Evolutionary conservation across 2,888 invertebrate genomes (phyloP).

Genomic region (Cremastinae sp.): DNA sequence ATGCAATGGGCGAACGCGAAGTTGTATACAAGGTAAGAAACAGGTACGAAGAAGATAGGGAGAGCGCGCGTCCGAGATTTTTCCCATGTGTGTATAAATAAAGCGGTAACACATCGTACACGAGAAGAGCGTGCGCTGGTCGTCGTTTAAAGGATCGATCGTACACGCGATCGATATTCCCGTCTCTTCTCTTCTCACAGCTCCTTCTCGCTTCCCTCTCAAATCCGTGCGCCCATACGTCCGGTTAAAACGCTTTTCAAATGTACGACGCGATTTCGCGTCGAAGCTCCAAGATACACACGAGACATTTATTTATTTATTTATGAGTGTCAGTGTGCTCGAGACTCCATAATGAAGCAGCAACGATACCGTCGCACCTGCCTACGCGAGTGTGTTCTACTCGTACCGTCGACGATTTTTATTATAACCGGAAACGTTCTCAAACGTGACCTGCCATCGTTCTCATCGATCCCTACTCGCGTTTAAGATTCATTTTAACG

Average conservation of each 20-base stretch:
- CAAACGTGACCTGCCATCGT: slow-evolving; percentile 69
- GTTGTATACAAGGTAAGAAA: slow-evolving; percentile 19
- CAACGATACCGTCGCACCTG: slow-evolving; percentile 24
- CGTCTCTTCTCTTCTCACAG: background rate
- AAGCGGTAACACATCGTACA: slow-evolving; percentile 39
- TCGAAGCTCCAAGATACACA: slow-evolving; percentile 23
- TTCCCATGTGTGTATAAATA: slow-evolving; percentile 42
- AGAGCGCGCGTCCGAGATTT: slow-evolving; percentile 24
- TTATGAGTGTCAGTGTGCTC: slow-evolving; percentile 11
- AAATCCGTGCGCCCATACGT: slow-evolving; percentile 40
- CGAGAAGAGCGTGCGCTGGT: slow-evolving; percentile 36
- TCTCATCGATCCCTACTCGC: slow-evolving; percentile 45
- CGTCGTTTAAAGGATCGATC: slow-evolving; percentile 43
- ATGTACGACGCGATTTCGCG: slow-evolving; percentile 40
- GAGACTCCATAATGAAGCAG: slow-evolving; percentile 24
- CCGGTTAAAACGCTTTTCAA: slow-evolving; percentile 50
- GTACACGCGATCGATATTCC: slow-evolving; percentile 35
- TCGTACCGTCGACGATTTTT: slow-evolving; percentile 39
- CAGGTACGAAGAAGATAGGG: background rate
- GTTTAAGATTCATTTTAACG: slow-evolving; percentile 38
- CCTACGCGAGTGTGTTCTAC: slow-evolving; percentile 30
- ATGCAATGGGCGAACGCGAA: slow-evolving; percentile 24
- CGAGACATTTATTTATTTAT: slow-evolving; percentile 21
- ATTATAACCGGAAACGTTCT: slow-evolving; percentile 73
- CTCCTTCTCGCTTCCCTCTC: slow-evolving; percentile 9